Conservation (phyloP, 2,797 vertebrate species). For the Channallabes apus region DNA sequence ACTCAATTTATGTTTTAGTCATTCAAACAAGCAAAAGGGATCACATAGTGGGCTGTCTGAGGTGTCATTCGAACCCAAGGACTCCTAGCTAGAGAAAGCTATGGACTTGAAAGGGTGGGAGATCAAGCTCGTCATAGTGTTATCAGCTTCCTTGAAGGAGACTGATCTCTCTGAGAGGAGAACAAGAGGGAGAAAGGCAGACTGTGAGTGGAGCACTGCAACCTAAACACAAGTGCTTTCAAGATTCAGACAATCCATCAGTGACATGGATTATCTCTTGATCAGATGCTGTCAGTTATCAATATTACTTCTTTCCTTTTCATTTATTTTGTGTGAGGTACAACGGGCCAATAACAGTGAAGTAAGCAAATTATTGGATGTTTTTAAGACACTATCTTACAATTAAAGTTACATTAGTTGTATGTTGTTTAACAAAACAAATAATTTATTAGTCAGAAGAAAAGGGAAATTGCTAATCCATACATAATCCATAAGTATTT, state of each 20-base stretch:
- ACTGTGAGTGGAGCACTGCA: neutral
- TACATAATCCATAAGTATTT: neutral
- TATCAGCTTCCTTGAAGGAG: constrained; percentile 34
- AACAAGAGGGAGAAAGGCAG: constrained; percentile 23
- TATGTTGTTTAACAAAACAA: neutral
- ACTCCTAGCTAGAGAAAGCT: constrained; percentile 18
- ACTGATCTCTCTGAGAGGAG: constrained; percentile 24
- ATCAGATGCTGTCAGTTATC: neutral
- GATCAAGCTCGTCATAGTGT: constrained; percentile 46
- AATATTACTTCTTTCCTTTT: neutral
- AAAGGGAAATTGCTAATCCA: neutral
- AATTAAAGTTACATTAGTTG: neutral
- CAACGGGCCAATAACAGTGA: neutral
- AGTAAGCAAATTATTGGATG: neutral
- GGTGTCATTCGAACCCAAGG: constrained; percentile 33
- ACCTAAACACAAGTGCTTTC: constrained; percentile 31
- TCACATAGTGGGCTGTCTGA: constrained; percentile 31
- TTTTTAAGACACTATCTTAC: neutral
- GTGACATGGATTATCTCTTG: constrained; percentile 22
- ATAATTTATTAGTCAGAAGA: neutral
- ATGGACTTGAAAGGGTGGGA: constrained; percentile 40
- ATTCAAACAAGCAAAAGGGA: constrained; percentile 9
- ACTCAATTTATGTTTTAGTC: neutral
- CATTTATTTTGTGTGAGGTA: neutral
- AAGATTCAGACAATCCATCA: constrained; percentile 19